Evolutionary conservation across 2,797 vertebrate genomes (phyloP).

Genomic region (Morus bassanus): DNA sequence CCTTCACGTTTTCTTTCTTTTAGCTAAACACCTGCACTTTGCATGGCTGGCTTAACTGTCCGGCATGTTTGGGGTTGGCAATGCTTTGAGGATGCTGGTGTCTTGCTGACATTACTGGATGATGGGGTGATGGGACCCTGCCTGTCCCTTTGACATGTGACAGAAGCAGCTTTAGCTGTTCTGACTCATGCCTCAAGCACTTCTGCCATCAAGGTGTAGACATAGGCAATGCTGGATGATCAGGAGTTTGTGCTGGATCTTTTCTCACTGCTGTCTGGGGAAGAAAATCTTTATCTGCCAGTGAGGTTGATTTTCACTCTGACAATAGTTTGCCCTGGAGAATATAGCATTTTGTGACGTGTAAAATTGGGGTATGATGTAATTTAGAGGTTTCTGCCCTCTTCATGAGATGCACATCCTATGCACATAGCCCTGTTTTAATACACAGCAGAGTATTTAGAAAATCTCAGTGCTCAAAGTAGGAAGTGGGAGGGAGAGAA

Average conservation of each 20-base stretch:
- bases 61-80: background rate
- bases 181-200: background rate
- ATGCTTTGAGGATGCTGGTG: background rate
- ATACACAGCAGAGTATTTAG: background rate
- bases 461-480: background rate
- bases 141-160: background rate
- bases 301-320: background rate
- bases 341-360: background rate
- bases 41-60: background rate
- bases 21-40: background rate
- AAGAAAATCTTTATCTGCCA: background rate
- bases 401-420: background rate
- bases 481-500: background rate
- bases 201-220: background rate
- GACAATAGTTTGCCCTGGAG: background rate
- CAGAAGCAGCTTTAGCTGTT: background rate
- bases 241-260: background rate
- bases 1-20: background rate
- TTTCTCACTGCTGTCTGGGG: background rate
- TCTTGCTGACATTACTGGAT: background rate
- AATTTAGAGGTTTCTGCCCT: background rate
- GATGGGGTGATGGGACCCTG: background rate
- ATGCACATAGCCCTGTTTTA: background rate
- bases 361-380: background rate
- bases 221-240: background rate